These are phyloP conservation scores for Heliconius charithonia DNA, from an alignment of 2,888 invertebrate species.

Conservation along the genomic window DNA sequence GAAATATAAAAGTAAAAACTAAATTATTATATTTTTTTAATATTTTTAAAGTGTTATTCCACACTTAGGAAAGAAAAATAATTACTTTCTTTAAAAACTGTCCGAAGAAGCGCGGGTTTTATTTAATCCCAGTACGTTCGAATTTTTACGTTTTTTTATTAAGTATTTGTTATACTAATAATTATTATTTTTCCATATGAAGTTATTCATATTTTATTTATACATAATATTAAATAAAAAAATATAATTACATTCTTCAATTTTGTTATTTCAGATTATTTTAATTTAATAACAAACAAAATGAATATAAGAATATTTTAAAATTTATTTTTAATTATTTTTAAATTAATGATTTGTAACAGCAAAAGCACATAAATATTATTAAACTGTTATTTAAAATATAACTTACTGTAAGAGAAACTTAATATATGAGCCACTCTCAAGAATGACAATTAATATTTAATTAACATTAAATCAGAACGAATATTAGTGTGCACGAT, in stretches of 20 bases:
- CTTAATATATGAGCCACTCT: neutral
- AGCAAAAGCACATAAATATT: slow-evolving; percentile 19
- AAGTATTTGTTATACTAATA: no score
- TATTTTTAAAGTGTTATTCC: no score
- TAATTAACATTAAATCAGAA: slow-evolving; percentile 2
- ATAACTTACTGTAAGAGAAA: slow-evolving; percentile 7
- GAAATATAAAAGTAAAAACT: neutral
- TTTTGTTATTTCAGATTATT: neutral
- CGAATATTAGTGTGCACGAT: neutral
- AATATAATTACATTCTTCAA: neutral
- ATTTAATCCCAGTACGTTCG: no score
- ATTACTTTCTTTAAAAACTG: no score
- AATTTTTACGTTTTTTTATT: no score
- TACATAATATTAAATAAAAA: neutral
- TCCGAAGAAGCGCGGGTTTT: no score
- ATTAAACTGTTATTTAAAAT: neutral
- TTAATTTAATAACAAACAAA: no score
- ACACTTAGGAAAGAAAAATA: no score
- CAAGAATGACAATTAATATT: slow-evolving; percentile 2
- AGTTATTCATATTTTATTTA: neutral
- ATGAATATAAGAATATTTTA: no score
- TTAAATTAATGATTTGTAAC: neutral
- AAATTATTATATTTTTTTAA: neutral
- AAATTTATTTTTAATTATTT: no score
- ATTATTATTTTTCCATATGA: neutral